Percentiles rank a stretch among this genome's conserved stretches.
These are phyloP conservation scores for Rhabditophanes sp. DNA, from an alignment of 2,888 invertebrate genomes.

Conservation along the genomic window DNA sequence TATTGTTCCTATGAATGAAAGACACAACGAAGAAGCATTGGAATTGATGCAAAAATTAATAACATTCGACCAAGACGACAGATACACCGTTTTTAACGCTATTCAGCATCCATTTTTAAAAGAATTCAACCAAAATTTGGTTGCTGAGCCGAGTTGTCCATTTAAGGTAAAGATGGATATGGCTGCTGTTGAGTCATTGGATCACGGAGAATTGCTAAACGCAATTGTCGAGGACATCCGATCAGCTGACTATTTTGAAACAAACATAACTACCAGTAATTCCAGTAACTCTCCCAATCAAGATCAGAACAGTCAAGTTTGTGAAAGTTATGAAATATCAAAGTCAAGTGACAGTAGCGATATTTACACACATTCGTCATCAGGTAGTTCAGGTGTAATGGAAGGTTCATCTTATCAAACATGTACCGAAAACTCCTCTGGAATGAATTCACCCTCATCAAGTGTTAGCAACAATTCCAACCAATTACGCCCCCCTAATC, in stretches of 20 bases:
- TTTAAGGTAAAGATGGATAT: slow-evolving; percentile 39
- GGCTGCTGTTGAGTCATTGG: slow-evolving; percentile 31
- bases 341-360: too few species aligned
- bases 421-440: too few species aligned
- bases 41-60: slow-evolving; percentile 21
- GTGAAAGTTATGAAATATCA: too few species aligned
- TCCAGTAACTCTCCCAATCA: too few species aligned
- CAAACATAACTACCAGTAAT: too few species aligned
- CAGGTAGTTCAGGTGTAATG: too few species aligned
- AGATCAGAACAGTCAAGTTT: too few species aligned
- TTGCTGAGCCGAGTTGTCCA: slow-evolving; percentile 22
- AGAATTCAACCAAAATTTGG: slow-evolving; percentile 11
- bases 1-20: slow-evolving; percentile 9
- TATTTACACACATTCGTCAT: too few species aligned
- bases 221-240: slow-evolving; percentile 24
- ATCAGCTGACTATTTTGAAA: slow-evolving; percentile 23
- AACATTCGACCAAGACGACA: slow-evolving; percentile 16
- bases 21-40: slow-evolving; percentile 11
- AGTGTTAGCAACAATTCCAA: too few species aligned
- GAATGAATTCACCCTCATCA: too few species aligned
- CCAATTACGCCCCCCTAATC: too few species aligned
- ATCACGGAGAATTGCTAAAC: slow-evolving; percentile 22
- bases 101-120: slow-evolving; percentile 21
- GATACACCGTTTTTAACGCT: slow-evolving; percentile 19
- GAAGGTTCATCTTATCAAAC: too few species aligned